These are phyloP conservation scores for Tichodroma muraria DNA, from an alignment of 2,113 vertebrate species.

Conservation along the genomic window DNA sequence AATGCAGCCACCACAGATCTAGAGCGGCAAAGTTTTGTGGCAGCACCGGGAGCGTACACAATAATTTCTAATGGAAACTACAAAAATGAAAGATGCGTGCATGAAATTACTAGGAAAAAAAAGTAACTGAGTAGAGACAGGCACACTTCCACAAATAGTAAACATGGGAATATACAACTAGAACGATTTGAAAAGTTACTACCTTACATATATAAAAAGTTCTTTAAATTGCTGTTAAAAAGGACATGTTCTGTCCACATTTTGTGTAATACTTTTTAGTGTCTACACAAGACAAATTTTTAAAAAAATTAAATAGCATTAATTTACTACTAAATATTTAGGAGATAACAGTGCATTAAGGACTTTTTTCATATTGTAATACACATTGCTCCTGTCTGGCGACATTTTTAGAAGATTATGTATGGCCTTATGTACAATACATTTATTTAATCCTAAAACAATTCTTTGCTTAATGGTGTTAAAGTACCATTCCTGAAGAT, in stretches of 20 bases:
- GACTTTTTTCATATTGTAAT: slow-evolving; percentile 77
- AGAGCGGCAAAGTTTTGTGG: background rate
- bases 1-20: background rate
- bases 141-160: slow-evolving; percentile 72
- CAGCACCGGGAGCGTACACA: slow-evolving; percentile 56
- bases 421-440: slow-evolving; percentile 84
- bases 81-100: slow-evolving; percentile 66
- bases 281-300: slow-evolving; percentile 86
- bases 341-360: slow-evolving; percentile 90
- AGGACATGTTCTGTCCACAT: slow-evolving; percentile 73
- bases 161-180: slow-evolving; percentile 71
- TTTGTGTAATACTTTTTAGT: slow-evolving; percentile 85
- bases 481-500: slow-evolving; percentile 70
- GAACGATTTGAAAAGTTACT: slow-evolving; percentile 70
- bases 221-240: slow-evolving; percentile 77
- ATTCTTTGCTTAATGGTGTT: slow-evolving; percentile 64
- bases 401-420: slow-evolving; percentile 75
- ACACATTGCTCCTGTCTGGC: slow-evolving; percentile 69
- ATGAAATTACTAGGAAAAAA: slow-evolving; percentile 44
- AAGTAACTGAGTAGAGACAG: slow-evolving; percentile 50
- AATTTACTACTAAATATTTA: slow-evolving; percentile 90
- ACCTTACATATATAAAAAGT: slow-evolving; percentile 77
- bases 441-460: slow-evolving; percentile 72
- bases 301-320: slow-evolving; percentile 91
- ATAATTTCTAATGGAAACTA: slow-evolving; percentile 54